Base-by-base conservation (phyloP, 2,888 invertebrate genomes). In the Nyleta sp. region DNA sequence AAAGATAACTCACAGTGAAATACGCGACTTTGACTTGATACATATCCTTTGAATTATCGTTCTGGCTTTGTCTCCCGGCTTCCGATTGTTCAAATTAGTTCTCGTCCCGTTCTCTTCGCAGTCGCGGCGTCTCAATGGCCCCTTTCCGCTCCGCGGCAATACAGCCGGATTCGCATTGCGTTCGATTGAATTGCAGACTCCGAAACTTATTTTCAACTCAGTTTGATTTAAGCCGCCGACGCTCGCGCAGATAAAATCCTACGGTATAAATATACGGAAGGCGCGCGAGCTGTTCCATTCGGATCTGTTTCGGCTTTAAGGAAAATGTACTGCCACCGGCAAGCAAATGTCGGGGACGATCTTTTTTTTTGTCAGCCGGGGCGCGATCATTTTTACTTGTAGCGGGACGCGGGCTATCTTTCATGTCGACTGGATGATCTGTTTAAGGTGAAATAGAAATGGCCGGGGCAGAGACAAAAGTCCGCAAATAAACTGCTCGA, bases 41-140 rank as follows among this genome's bases (percentile, higher is more conserved):
- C 78, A 68, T 78, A 68, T 68, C 78, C 68, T 78, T 78, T 78
- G 78, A 78, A 73, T 78, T 78, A 78, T 78, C 78, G 78, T 73
- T 72, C 55, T 52, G 72, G 72, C 78, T 78, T 78, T 78, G 68
- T 72, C 78, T 78, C 57, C 57, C 42, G 42, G 62, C 42, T 72
- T 55, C 57, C 78, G 72, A 73, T 78, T 72, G 77, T 78, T 78
- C 67, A 57, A 78, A 78, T 52, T 72, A 78, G 67, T 78, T 72
- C 28, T n/a, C 53, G 60, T 65, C 71, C 44, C 62, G 20, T 52
- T 71, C 76, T 64, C 65, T 65, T 70, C 31, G 50, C 53, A 42
- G 59, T 40, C 38, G 38, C 42, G 35, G 20, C 62, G 46, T 57
- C 60, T 77, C 71, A 60, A 71, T 72, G 52, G 71, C 28, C 35